Base-by-base conservation (phyloP, 2,113 vertebrate genomes). In the Nipponia nippon region DNA sequence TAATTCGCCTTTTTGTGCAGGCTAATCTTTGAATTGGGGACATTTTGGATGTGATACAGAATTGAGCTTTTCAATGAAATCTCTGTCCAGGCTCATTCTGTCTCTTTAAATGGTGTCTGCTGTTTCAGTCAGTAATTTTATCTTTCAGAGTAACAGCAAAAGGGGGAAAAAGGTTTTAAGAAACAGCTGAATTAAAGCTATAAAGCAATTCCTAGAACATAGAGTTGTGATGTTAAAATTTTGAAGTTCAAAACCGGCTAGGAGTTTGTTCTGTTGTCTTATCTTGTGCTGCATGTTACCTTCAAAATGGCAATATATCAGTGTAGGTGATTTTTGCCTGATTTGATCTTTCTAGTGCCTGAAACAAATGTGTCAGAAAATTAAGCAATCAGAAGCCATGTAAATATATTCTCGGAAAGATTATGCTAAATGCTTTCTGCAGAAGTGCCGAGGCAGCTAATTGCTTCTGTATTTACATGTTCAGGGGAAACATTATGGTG, bases 331-430 rank as follows among this genome's bases (percentile, higher is more conserved):
- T 89, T 91, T 75, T 75, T 27, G 44, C 44, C 30, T 46, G 49
- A 23, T 82, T 81, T 94, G 56, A 83, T 93, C 71, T 96, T 97
- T 44, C 61, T 66, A 65, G 82, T 89, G 56, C 63, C 59, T 92
- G 84, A 96, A 86, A 87, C 79, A 95, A 89, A 84, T 3, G 18
- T 76, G 50, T 95, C 95, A 95, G 95, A 71, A 98, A 98, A 94
- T 96, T 96, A 96, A 97, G 86, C 79, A 92, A 95, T 87, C 80
- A 89, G 66, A 65, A 94, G 49, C 63, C 40, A 15, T 71, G 90
- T 95, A 97, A 97, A 95, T 94, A 94, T 94, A 82, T 91, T 93
- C 93, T 87, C 93, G 87, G 87, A 87, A 89, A 96, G 80, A 83
- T 97, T 97, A 95, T 94, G 96, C 92, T 96, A 90, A 90, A 87